phyloP scores from a whole-genome alignment of 2,888 invertebrate species.

The Melolontha melolontha region DNA sequence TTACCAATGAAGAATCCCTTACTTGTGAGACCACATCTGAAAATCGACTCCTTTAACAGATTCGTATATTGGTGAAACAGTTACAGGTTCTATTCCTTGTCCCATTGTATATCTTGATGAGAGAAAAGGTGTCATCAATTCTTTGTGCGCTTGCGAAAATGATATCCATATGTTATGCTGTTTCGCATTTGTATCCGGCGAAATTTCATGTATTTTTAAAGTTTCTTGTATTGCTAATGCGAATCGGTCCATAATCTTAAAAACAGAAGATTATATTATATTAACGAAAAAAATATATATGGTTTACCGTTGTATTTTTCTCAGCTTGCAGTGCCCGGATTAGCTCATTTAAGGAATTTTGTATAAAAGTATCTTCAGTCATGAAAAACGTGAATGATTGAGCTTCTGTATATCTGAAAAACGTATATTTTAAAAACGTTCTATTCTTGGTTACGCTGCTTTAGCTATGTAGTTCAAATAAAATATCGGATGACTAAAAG shows the following conservation, averaged over 20 bases:
- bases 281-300: conserved; percentile 2
- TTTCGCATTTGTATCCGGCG: conserved; percentile 69
- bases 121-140: conserved; percentile 81
- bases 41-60: conserved; percentile 76
- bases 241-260: conserved; percentile 80
- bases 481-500: no score
- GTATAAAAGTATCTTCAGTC: conserved; percentile 77
- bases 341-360: conserved; percentile 76
- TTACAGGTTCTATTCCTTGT: conserved; percentile 61
- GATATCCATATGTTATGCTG: conserved; percentile 77
- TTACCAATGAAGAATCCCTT: no score
- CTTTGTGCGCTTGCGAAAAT: conserved; percentile 78
- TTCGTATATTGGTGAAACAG: conserved; percentile 74
- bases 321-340: conserved; percentile 82
- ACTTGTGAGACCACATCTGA: conserved; percentile 81
- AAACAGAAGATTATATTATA: conserved; percentile 12
- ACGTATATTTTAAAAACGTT: no score
- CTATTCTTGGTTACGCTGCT: no score
- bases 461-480: no score
- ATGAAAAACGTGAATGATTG: conserved; percentile 76
- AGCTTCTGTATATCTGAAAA: conserved; percentile 61
- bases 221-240: conserved; percentile 86
- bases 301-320: conserved; percentile 75
- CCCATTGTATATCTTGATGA: conserved; percentile 74
- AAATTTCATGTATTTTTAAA: conserved; percentile 77